Evolutionary conservation across 2,113 vertebrate genomes (phyloP).

Genomic region (Sula dactylatra): DNA sequence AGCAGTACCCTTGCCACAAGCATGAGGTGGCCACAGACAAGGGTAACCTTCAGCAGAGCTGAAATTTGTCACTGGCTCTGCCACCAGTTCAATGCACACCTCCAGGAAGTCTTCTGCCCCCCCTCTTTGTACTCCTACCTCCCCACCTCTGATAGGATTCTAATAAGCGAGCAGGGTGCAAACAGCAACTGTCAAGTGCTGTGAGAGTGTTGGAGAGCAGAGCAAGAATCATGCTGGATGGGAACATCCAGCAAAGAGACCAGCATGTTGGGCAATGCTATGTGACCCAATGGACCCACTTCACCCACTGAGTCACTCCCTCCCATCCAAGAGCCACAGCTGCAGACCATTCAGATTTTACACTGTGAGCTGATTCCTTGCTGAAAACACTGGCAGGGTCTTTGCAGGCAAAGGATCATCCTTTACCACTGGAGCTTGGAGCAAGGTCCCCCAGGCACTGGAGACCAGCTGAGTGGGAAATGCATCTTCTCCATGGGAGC

Average conservation of each 20-base stretch:
- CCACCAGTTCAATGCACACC: rapidly evolving
- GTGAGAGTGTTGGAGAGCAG: not conserved
- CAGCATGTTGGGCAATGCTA: rapidly evolving
- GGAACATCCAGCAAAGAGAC: not conserved
- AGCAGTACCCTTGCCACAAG: rapidly evolving
- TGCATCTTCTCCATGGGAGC: not conserved
- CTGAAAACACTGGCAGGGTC: not conserved
- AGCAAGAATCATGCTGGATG: not conserved
- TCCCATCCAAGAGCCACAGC: rapidly evolving
- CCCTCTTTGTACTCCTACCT: not conserved
- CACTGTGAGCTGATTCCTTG: rapidly evolving
- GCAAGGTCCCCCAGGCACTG: not conserved
- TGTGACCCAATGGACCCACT: rapidly evolving
- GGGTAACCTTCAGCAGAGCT: not conserved
- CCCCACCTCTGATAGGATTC: not conserved
- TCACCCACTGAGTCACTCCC: rapidly evolving
- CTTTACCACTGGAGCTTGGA: not conserved
- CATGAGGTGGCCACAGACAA: not conserved
- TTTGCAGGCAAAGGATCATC: not conserved
- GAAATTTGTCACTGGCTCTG: not conserved
- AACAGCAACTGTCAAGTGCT: not conserved
- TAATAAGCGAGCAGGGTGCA: not conserved
- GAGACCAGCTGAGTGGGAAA: not conserved
- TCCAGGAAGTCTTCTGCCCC: not conserved
- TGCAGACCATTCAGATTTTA: not conserved